Evolutionary conservation across 2,888 invertebrate species (phyloP), one percentile per base, ranked within the genome.

Genomic region (Drosophila mayaguana): DNA sequence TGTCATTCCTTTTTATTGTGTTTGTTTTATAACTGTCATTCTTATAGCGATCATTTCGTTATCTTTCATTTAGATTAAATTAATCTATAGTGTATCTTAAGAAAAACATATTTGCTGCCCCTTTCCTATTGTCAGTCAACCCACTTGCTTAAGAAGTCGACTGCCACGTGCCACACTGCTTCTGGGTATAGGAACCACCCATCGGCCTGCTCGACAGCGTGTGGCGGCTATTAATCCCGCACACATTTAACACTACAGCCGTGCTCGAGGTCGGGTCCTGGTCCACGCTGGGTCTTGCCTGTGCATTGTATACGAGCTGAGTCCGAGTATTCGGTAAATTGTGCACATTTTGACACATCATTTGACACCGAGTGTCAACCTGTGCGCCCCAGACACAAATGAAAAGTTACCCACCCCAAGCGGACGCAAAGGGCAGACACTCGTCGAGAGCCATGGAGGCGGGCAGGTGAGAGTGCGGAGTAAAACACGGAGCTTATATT

Each of bases 281-380:
- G 20, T 20, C 9, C 38, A 16, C 11, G 16, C 56, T 60, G 48
- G 64, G 38, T 40, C 42, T 16, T 25, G 59, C n/a, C 53, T 40
- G 53, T 55, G 54, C 53, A 66, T 61, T 71, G 72, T 46, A 40
- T 45, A 34, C 38, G 34, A 45, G 46, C 65, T 63, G 56, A 64
- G 66, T 59, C 75, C 77, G 68, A 73, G 75, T 80, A 78, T 75
- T 80, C 77, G 75, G 80, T 90, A 91, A 80, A 88, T 90, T 88
- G 79, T 78, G 82, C 82, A 82, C 80, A 88, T 89, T 90, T 91
- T 89, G 89, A 91, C 89, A 89, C 90, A 87, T 89, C 89, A 90
- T 91, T 91, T 91, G 91, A 91, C 89, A 89, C 80, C 75, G 80
- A 69, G 80, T 85, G 89, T 86, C 86, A 88, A 83, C 80, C 73